Conservation (phyloP, 2,113 vertebrate species). For the Nibea albiflora region DNA sequence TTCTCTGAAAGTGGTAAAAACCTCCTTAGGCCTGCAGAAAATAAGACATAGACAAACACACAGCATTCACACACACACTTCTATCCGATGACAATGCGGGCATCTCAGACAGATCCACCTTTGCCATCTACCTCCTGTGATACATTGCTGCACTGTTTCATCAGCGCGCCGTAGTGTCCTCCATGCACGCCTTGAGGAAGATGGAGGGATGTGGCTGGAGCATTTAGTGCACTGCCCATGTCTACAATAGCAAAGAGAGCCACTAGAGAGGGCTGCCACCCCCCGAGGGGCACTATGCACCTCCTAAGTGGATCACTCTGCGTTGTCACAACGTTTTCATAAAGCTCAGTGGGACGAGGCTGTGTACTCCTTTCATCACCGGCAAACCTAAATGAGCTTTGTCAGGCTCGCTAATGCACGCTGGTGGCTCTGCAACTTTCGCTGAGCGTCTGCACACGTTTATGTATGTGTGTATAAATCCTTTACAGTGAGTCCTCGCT, state of each 20-base stretch:
- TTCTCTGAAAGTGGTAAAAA: constrained; percentile 21
- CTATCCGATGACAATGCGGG: not conserved
- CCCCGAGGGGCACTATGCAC: constrained; percentile 72
- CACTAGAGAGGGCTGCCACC: constrained; percentile 56
- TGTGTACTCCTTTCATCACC: constrained; percentile 72
- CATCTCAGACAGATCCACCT: constrained; percentile 5
- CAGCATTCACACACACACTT: not conserved
- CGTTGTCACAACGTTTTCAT: constrained; percentile 76
- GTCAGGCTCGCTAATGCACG: constrained; percentile 75
- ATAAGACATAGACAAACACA: constrained; percentile 29
- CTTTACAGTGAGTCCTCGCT: not conserved
- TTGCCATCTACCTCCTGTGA: not conserved
- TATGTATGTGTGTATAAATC: not conserved
- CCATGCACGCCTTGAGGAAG: constrained; percentile 15
- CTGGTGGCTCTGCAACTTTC: constrained; percentile 62
- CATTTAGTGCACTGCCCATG: constrained; percentile 46
- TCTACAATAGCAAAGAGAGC: constrained; percentile 44
- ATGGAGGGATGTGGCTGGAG: constrained; percentile 30
- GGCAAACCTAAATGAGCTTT: constrained; percentile 68
- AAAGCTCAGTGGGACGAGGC: constrained; percentile 66
- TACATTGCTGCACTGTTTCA: not conserved
- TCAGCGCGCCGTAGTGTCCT: not conserved
- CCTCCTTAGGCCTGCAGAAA: constrained; percentile 5
- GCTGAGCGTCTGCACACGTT: constrained; percentile 43
- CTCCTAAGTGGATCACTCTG: constrained; percentile 78